Base-by-base conservation (phyloP, 2,888 invertebrate genomes). In the Drosophila ezoana region DNA sequence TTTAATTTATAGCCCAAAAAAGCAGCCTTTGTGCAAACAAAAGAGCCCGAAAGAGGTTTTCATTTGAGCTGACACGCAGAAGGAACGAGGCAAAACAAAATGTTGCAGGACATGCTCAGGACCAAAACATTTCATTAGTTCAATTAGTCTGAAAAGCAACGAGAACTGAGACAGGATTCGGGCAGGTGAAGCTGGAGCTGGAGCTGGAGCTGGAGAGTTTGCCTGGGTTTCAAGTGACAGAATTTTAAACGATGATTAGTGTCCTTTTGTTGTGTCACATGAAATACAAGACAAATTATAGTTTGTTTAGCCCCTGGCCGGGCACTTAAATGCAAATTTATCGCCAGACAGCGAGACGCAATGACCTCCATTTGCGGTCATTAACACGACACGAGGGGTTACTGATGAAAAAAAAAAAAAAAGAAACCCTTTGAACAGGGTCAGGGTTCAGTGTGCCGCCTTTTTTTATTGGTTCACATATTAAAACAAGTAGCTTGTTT, bases 201-300 rank as follows among this genome's bases (percentile, higher is more conserved):
- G 18, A 18, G 18, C 18, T 18, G 70, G 43, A 51, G 18, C 5
- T 32, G 9, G 14, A 20, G 11, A 14, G 48, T 41, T 6, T 65
- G 49, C 41, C 53, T 61, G 58, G 54, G 51, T 65, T 67, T 68
- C 74, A 59, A 75, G 70, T 71, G 77, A 57, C 66, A 72, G 69
- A 81, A 60, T 70, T 86, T 76, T 83, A 83, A 83, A 83, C 74
- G 81, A 83, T 83, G 84, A 86, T 86, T 88, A 88, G 82, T 83
- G 81, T 86, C 56, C 53, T 66, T 64, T 59, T 53, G 64, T 60
- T 71, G 49, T 72, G 82, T 53, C 64, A 65, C 67, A 63, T 48
- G 67, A 78, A 72, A 83, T 81, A 88, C 81, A 88, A 83, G 84
- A 88, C 86, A 83, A 79, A 88, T 81, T 83, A 63, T 88, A 81